Conservation (phyloP, 2,797 vertebrate species). For the Potorous gilbertii region DNA sequence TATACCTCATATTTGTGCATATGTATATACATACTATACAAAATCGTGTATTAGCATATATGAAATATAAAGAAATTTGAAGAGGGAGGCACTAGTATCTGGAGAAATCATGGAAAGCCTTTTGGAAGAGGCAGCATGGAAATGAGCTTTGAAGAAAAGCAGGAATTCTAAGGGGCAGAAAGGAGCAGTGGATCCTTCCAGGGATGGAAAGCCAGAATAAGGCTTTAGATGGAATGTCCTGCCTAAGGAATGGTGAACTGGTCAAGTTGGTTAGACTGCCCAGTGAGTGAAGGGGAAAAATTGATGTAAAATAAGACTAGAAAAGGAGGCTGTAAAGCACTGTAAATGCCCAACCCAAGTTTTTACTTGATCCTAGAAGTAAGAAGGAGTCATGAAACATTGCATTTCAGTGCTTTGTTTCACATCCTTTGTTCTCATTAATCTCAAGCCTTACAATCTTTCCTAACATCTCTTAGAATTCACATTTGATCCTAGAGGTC, state of each 20-base stretch:
- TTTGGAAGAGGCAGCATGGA: neutral
- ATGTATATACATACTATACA: neutral
- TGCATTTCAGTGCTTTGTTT: no score
- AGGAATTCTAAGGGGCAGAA: neutral
- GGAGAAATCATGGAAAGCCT: neutral
- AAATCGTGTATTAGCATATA: neutral
- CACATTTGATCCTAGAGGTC: no score
- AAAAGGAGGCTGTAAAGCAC: no score
- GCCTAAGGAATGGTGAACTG: no score
- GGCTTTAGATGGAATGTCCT: neutral
- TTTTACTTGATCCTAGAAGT: no score
- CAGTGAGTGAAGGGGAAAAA: neutral
- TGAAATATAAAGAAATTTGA: neutral
- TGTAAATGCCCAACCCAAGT: no score
- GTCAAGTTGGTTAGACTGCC: neutral
- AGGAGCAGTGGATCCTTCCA: neutral
- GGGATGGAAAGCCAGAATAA: neutral
- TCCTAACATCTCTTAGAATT: no score
- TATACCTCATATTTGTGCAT: neutral
- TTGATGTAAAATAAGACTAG: neutral
- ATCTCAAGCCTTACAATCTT: no score
- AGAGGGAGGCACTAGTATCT: neutral
- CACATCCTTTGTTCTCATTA: no score
- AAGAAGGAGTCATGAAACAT: no score
- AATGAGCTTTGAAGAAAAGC: neutral